Evolutionary conservation across 2,797 vertebrate genomes (phyloP), one percentile per base, ranked within the genome.

Genomic region (Thamnophis elegans): DNA sequence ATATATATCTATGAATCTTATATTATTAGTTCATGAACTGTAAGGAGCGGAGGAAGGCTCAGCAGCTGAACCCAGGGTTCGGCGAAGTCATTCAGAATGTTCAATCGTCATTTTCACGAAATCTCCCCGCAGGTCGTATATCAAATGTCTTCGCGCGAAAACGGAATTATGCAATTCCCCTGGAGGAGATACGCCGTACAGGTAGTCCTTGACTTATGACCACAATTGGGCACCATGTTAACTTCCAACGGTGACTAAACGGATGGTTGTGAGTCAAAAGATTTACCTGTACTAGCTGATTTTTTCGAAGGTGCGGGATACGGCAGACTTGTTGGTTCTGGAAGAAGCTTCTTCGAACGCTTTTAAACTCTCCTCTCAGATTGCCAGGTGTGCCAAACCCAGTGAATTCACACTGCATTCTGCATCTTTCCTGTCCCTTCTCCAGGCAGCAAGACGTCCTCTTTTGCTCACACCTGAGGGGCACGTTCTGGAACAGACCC

Each of bases 11-110:
- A 98, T 98, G 96, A 98, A 98, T 97, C 97, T 98, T 47, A 47
- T 47, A 98, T 98, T 98, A 68, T 97, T 97, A 98, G 97, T 98
- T 97, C 97, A 96, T 97, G 92, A 98, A 97, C 96, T 97, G 97
- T 98, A 98, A 97, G 97, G 97, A 97, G 97, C 97, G 96, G 36
- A 82, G 32, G 98, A 98, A 97, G 97, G 97, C 97, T 98, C 97
- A 98, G 97, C 96, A 98, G 97, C 97, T 98, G 97, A 98, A 98
- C 98, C 96, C 96, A 97, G 98, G 95, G 97, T 98, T 98, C 97
- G 97, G 97, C 97, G 96, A 94, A 97, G 98, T 98, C 96, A 98
- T 98, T 98, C 97, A 98, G 95, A 98, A 97, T 97, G 98, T 98
- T 98, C 97, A 93, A 94, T 93, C 90, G 97, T 97, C 97, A 95